Conservation (phyloP, 2,888 invertebrate species). For the Tetropium fuscum region DNA sequence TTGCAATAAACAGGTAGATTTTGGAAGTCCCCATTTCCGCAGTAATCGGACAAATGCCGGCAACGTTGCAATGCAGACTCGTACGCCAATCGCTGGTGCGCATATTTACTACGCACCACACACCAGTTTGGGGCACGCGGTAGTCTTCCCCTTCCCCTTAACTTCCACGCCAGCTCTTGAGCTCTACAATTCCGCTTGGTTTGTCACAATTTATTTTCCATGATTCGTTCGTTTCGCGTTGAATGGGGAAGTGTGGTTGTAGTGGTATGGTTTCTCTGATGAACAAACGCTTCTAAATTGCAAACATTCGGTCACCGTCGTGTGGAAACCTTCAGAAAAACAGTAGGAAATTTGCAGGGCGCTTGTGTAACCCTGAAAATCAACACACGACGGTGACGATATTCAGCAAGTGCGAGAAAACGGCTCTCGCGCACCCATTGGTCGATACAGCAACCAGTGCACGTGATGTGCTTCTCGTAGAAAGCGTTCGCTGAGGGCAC, state of each 20-base stretch:
- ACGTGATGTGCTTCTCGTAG: constrained; percentile 51
- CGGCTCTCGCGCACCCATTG: constrained; percentile 52
- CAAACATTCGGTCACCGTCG: constrained; percentile 36
- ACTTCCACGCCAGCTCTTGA: constrained; percentile 36
- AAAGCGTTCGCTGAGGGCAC: constrained; percentile 36
- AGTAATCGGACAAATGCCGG: constrained; percentile 17
- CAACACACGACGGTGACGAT: constrained; percentile 43
- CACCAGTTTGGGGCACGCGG: constrained; percentile 58
- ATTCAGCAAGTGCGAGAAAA: constrained; percentile 36
- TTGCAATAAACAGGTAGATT: constrained; percentile 35
- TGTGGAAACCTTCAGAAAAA: constrained; percentile 28
- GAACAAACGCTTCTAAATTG: constrained; percentile 12
- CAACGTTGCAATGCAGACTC: constrained; percentile 41
- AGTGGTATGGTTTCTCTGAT: constrained; percentile 22
- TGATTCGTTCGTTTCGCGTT: constrained; percentile 35
- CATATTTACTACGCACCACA: constrained; percentile 55
- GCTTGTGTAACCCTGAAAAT: constrained; percentile 37
- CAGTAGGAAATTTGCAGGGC: constrained; percentile 17
- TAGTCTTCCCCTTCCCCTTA: constrained; percentile 43
- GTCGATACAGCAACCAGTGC: constrained; percentile 56
- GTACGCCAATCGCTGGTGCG: constrained; percentile 44
- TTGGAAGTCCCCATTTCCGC: constrained; percentile 18
- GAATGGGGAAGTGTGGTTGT: constrained; percentile 37
- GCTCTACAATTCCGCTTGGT: constrained; percentile 8
- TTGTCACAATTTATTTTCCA: constrained; percentile 23